phyloP scores from a whole-genome alignment of 2,888 invertebrate genomes.

The Hyalella azteca region DNA sequence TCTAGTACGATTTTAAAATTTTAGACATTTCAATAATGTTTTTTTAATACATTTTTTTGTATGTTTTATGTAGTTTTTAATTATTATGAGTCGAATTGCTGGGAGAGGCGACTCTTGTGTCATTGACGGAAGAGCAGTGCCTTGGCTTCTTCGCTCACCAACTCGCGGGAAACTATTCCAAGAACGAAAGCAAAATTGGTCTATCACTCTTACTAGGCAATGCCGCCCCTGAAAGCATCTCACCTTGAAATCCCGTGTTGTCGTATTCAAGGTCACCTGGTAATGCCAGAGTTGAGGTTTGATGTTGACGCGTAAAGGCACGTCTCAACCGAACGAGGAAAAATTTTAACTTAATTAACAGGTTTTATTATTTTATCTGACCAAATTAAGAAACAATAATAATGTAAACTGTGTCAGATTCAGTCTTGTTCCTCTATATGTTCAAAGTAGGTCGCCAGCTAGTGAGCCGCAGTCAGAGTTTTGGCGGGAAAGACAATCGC shows the following conservation, averaged over 20 bases:
- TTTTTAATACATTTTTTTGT: background rate
- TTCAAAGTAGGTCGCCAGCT: too few species aligned
- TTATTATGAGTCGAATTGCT: background rate
- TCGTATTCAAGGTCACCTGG: background rate
- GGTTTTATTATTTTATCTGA: background rate
- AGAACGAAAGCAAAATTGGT: background rate
- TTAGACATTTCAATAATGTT: background rate
- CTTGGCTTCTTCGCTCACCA: background rate
- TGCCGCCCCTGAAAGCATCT: background rate
- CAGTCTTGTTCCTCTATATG: background rate
- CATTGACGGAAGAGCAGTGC: background rate
- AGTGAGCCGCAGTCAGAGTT: too few species aligned
- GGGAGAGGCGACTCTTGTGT: background rate
- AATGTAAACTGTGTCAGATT: background rate
- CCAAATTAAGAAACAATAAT: background rate
- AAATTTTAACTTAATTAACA: background rate
- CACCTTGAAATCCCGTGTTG: constrained; percentile 3
- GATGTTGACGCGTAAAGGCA: background rate
- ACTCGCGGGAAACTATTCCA: background rate
- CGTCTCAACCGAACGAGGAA: background rate
- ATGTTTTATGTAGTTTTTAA: background rate
- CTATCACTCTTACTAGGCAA: background rate
- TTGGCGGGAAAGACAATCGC: too few species aligned
- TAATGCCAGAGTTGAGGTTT: background rate
- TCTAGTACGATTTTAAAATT: background rate